Percentiles rank a stretch among this genome's conserved stretches.
phyloP scores from a whole-genome alignment of 2,797 vertebrate species.

The Apogon hyalosoma region DNA sequence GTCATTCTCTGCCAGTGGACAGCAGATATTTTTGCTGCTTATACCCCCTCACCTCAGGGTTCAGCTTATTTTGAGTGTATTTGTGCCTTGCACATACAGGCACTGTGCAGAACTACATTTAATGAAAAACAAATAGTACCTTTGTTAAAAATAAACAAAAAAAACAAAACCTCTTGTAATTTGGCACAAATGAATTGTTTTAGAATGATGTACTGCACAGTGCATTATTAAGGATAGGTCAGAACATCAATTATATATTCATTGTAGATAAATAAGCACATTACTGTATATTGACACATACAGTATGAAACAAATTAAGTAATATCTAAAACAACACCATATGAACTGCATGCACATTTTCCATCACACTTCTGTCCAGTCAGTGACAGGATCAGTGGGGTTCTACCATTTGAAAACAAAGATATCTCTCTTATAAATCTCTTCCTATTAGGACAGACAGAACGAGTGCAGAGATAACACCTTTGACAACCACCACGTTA shows the following conservation, averaged over 20 bases:
- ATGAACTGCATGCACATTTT: neutral
- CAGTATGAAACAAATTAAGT: neutral
- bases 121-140: neutral
- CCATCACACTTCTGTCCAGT: neutral
- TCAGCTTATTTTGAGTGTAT: neutral
- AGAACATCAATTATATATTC: neutral
- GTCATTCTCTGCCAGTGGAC: constrained; percentile 64
- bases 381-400: neutral
- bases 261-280: neutral
- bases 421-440: neutral
- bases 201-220: too few relatives aligned
- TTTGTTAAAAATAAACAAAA: too few relatives aligned
- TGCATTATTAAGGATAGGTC: too few relatives aligned
- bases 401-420: neutral
- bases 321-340: neutral
- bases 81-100: constrained; percentile 5
- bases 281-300: neutral
- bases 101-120: constrained; percentile 1
- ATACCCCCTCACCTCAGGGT: constrained; percentile 13
- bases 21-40: constrained; percentile 43
- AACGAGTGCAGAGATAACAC: constrained; percentile 9
- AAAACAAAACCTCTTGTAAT: too few relatives aligned
- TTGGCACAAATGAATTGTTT: too few relatives aligned
- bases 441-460: constrained; percentile 3
- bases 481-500: constrained; percentile 27